These are phyloP conservation scores for Trididemnum clinides DNA, from an alignment of 23 tunicate genomes.

Conservation along the genomic window DNA sequence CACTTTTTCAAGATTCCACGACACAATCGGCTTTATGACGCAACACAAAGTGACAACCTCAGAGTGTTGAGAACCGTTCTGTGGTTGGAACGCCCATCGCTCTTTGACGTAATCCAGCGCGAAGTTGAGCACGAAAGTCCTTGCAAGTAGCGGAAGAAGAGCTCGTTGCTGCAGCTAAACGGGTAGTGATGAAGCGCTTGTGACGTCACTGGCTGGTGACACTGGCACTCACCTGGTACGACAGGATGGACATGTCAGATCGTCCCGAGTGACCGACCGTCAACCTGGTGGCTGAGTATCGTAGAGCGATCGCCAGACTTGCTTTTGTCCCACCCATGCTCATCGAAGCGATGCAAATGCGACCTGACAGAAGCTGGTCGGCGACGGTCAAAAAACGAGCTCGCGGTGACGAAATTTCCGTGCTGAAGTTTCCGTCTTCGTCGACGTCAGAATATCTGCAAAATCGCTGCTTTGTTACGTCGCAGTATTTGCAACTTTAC, in stretches of 20 bases:
- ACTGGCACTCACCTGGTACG: constrained; percentile 65
- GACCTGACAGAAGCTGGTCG: constrained; percentile 93
- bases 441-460: constrained; percentile 94
- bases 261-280: constrained; percentile 89
- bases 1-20: constrained; percentile 87
- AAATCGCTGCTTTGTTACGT: no score
- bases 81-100: constrained; percentile 91
- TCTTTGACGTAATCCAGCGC: constrained; percentile 94
- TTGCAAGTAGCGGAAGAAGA: constrained; percentile 81
- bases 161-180: constrained; percentile 85
- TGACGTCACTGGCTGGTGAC: neutral
- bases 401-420: constrained; percentile 72
- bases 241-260: constrained; percentile 88
- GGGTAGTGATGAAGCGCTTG: neutral
- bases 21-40: constrained; percentile 91
- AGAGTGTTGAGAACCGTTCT: constrained; percentile 77
- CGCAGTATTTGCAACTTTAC: no score
- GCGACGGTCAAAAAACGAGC: constrained; percentile 94
- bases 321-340: constrained; percentile 94
- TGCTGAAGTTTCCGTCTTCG: constrained; percentile 76
- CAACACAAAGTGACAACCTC: constrained; percentile 95
- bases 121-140: constrained; percentile 86
- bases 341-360: constrained; percentile 99
- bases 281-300: constrained; percentile 92
- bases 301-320: constrained; percentile 72